phyloP scores from a whole-genome alignment of 2,888 invertebrate species.

The Ochlodes sylvanus region DNA sequence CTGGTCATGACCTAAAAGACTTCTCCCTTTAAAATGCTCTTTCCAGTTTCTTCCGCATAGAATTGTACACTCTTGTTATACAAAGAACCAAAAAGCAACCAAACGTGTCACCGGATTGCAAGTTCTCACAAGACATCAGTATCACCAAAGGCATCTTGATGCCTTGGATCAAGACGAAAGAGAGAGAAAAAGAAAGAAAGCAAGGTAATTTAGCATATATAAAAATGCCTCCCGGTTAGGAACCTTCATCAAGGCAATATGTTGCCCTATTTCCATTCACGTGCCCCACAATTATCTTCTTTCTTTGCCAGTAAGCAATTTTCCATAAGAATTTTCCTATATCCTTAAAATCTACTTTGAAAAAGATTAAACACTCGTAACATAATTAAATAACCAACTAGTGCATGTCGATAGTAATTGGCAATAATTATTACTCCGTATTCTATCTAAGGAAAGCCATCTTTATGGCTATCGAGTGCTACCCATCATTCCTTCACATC shows the following conservation, averaged over 20 bases:
- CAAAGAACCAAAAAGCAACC: too few relatives aligned
- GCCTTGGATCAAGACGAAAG: too few relatives aligned
- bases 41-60: too few relatives aligned
- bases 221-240: neutral
- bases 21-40: too few relatives aligned
- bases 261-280: neutral
- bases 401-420: conserved; percentile 58
- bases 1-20: too few relatives aligned
- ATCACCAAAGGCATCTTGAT: too few relatives aligned
- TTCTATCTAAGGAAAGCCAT: conserved; percentile 58
- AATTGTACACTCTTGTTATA: too few relatives aligned
- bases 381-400: conserved; percentile 58
- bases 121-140: too few relatives aligned
- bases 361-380: conserved; percentile 30
- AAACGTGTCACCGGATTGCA: too few relatives aligned
- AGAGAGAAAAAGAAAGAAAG: too few relatives aligned
- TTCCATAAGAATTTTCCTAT: conserved; percentile 1
- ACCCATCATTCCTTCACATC: conserved; percentile 38
- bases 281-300: neutral
- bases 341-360: conserved; percentile 34
- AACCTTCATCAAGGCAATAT: neutral
- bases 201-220: too few relatives aligned
- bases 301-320: conserved; percentile 3
- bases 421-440: conserved; percentile 62
- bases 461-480: conserved; percentile 50